phyloP scores from a whole-genome alignment of 2,113 vertebrate genomes.

The Stigmatopora nigra region DNA sequence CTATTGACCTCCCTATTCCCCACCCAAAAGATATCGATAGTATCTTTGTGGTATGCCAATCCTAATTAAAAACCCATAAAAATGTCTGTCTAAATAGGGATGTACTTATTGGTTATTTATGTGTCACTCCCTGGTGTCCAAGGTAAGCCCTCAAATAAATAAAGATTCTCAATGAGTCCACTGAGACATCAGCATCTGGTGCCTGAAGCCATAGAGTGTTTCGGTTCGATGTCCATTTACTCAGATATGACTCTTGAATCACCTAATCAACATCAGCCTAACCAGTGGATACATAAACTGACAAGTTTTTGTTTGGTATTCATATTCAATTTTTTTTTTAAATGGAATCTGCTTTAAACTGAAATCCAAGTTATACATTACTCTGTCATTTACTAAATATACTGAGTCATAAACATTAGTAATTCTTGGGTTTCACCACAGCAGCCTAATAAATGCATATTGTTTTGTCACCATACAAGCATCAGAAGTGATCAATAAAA shows the following conservation, averaged over 20 bases:
- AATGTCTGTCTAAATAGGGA: slow-evolving; percentile 31
- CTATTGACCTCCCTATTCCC: background rate
- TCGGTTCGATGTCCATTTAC: slow-evolving; percentile 7
- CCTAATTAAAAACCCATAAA: slow-evolving; percentile 27
- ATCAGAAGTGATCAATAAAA: slow-evolving; percentile 52
- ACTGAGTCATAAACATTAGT: slow-evolving; percentile 35
- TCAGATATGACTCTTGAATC: slow-evolving; percentile 9
- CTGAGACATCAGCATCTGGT: slow-evolving; percentile 23
- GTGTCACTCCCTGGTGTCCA: slow-evolving; percentile 26
- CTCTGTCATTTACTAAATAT: slow-evolving; percentile 29
- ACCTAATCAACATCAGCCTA: slow-evolving; percentile 6
- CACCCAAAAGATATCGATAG: background rate
- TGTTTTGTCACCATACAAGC: slow-evolving; percentile 48
- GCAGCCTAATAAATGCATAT: slow-evolving; percentile 48
- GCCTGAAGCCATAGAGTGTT: slow-evolving; percentile 8
- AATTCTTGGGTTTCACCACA: slow-evolving; percentile 35
- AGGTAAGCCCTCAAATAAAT: slow-evolving; percentile 40
- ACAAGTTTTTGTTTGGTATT: background rate
- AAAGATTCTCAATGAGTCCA: slow-evolving; percentile 33
- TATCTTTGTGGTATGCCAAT: slow-evolving; percentile 8
- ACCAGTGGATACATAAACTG: background rate
- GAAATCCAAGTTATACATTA: slow-evolving; percentile 1
- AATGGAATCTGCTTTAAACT: background rate
- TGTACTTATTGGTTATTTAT: slow-evolving; percentile 37
- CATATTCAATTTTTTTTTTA: background rate